Evolutionary conservation across 2,888 invertebrate species (phyloP).

Genomic region (Agrochola lychnidis): DNA sequence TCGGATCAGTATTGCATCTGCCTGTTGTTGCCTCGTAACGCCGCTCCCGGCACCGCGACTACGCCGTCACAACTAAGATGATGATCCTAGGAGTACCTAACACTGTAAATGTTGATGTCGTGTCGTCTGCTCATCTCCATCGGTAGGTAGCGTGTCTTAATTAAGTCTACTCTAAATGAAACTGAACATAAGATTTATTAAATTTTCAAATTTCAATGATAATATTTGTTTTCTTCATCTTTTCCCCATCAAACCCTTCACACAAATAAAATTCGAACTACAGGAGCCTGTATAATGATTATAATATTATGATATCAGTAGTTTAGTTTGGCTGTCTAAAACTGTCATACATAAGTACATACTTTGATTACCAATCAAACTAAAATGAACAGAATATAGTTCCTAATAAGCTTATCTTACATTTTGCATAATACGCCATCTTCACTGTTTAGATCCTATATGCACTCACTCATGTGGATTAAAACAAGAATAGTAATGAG

Average conservation of each 20-base stretch:
- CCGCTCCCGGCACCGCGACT: not conserved
- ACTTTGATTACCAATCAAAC: not conserved
- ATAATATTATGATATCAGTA: not conserved
- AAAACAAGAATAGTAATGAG: not conserved
- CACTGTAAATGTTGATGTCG: constrained; percentile 65
- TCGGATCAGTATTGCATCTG: not conserved
- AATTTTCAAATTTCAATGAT: constrained; percentile 88
- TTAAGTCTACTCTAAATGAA: constrained; percentile 85
- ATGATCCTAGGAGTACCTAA: constrained; percentile 4
- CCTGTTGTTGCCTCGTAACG: not conserved
- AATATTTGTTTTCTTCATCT: constrained; percentile 63
- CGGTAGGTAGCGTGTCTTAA: constrained; percentile 82
- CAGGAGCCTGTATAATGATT: not conserved
- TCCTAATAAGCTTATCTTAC: not conserved
- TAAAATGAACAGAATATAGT: not conserved
- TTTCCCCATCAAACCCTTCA: not conserved
- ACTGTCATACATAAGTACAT: not conserved
- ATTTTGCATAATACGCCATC: not conserved
- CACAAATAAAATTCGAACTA: not conserved
- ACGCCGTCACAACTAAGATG: not conserved
- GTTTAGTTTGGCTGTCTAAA: not conserved
- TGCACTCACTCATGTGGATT: not conserved
- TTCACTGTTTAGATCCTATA: not conserved
- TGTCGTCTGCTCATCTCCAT: constrained; percentile 80
- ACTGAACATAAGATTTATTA: constrained; percentile 87